phyloP scores from a whole-genome alignment of 2,888 invertebrate genomes.

The Emesis furor region DNA sequence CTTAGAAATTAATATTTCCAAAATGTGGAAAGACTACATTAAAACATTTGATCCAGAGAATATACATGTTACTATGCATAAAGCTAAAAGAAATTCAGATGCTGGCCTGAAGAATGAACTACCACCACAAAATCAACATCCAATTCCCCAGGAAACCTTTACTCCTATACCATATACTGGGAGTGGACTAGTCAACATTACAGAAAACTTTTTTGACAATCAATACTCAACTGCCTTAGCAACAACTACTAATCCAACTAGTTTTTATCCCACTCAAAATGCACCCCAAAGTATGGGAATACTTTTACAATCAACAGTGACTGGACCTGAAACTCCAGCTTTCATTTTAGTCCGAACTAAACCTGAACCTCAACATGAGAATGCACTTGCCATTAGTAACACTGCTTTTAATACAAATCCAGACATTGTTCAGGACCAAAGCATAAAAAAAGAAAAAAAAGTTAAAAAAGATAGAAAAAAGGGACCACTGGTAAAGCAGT shows the following conservation, averaged over 20 bases:
- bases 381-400: slow-evolving; percentile 82
- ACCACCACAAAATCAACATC: slow-evolving; percentile 75
- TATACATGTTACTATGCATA: slow-evolving; percentile 88
- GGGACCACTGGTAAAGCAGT: slow-evolving; percentile 90
- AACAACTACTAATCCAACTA: slow-evolving; percentile 82
- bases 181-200: slow-evolving; percentile 88
- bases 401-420: slow-evolving; percentile 79
- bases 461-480: slow-evolving; percentile 87
- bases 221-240: slow-evolving; percentile 87
- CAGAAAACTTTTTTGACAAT: slow-evolving; percentile 90
- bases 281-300: slow-evolving; percentile 88
- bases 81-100: slow-evolving; percentile 87
- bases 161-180: slow-evolving; percentile 87
- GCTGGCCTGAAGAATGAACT: slow-evolving; percentile 79
- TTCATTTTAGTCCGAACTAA: slow-evolving; percentile 88
- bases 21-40: slow-evolving; percentile 92
- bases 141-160: slow-evolving; percentile 83
- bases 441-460: slow-evolving; percentile 81
- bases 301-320: slow-evolving; percentile 84
- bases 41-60: slow-evolving; percentile 91
- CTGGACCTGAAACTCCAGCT: slow-evolving; percentile 83
- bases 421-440: slow-evolving; percentile 76
- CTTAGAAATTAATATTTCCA: slow-evolving; percentile 91
- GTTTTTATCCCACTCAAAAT: slow-evolving; percentile 88
- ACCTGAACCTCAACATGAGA: slow-evolving; percentile 84